These are phyloP conservation scores for Theodoxus fluviatilis DNA, from an alignment of 2,888 invertebrate genomes.

Conservation along the genomic window DNA sequence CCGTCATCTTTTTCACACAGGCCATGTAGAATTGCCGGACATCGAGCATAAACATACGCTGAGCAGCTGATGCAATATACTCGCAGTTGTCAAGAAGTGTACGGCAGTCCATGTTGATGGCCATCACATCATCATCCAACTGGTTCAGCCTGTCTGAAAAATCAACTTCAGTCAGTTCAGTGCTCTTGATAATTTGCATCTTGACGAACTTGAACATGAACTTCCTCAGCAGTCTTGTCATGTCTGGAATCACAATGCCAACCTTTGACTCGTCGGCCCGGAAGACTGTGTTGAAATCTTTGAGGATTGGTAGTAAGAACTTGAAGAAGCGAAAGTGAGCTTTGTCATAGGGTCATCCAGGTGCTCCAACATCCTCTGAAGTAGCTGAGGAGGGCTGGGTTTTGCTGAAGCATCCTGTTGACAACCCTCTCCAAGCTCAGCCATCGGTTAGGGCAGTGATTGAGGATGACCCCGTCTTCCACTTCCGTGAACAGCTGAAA, in stretches of 20 bases:
- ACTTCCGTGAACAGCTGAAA: conserved; percentile 3
- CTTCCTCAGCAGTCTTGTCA: neutral
- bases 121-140: too few relatives aligned
- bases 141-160: too few relatives aligned
- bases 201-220: neutral
- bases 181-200: neutral
- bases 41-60: too few relatives aligned
- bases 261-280: conserved; percentile 4
- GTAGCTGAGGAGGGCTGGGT: neutral
- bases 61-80: too few relatives aligned
- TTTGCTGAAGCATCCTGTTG: neutral
- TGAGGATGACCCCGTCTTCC: neutral
- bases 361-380: neutral
- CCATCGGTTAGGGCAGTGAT: conserved; percentile 17
- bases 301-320: neutral
- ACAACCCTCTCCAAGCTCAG: conserved; percentile 3
- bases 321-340: conserved; percentile 2
- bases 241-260: neutral
- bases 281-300: conserved; percentile 2
- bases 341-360: neutral
- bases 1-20: neutral
- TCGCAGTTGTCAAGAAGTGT: too few relatives aligned
- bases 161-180: neutral
- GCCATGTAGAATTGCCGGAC: conserved; percentile 1
- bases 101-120: too few relatives aligned